Base-by-base conservation (phyloP, 2,113 vertebrate genomes). In the Aphyosemion australe region DNA sequence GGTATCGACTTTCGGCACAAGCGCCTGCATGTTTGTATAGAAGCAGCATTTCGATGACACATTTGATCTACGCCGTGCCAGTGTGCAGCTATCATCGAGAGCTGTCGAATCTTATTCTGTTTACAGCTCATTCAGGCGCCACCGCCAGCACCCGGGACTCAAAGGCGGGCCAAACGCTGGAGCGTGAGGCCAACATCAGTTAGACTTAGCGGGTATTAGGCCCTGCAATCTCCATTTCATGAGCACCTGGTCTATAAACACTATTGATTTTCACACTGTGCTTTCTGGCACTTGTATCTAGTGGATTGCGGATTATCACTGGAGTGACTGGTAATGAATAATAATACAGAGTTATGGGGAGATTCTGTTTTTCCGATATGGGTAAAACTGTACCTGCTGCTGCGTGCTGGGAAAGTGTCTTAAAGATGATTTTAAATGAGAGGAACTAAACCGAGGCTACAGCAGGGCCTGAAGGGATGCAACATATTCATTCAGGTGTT, bases 211-310 rank as follows among this genome's bases (percentile, higher is more conserved):
- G n/a, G 76, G 74, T 81, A 78, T 86, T 85, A 84, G 69, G 72
- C 65, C 21, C 65, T 48, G 75, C 74, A 88, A 91, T 86, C 83
- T 85, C 86, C 77, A 81, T 88, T 87, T 91, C 80, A 89, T 82
- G 83, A 86, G 80, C 84, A 78, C 50, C 72, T 54, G 81, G 74
- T 89, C 87, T 84, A 83, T 88, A 90, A 91, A 82, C 86, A 87
- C 77, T 86, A 91, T 91, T 89, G 88, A 90, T 91, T 90, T 90
- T 85, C 80, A 84, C 80, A 78, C 70, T 81, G 61, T 61, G 76
- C 63, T 61, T 80, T 82, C 81, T 75, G 76, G 80, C 75, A 66
- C 76, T 76, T 70, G 77, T 69, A 82, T 74, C 84, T 73, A 76
- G 66, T 70, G 66, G 74, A 79, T 63, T 78, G 80, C 65, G 77